Conservation (phyloP, 1,140 invertebrate genomes). For the Cydia amplana region DNA sequence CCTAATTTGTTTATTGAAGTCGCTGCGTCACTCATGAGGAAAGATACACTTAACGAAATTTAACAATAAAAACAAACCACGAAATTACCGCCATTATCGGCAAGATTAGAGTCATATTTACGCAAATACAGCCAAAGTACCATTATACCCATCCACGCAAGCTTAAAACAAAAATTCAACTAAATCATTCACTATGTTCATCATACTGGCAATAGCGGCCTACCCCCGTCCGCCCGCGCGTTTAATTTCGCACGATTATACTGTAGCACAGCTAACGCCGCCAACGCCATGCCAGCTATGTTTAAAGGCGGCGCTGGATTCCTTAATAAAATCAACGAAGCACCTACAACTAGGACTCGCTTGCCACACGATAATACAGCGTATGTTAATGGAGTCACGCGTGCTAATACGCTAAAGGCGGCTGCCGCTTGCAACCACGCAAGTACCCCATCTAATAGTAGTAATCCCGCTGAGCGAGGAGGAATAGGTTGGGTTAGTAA, state of each 20-base stretch:
- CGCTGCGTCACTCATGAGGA: no score
- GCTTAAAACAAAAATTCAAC: constrained; percentile 7
- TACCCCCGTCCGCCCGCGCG: constrained; percentile 28
- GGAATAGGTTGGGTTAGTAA: constrained; percentile 45
- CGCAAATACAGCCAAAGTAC: background rate
- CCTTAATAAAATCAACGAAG: constrained; percentile 92
- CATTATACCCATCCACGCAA: background rate
- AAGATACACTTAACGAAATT: no score
- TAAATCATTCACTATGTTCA: background rate
- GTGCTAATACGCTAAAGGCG: constrained; percentile 94
- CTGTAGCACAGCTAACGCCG: constrained; percentile 92
- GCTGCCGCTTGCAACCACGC: constrained; percentile 97
- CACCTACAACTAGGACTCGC: constrained; percentile 94
- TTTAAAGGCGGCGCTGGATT: constrained; percentile 96
- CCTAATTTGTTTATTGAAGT: no score
- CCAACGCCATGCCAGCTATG: constrained; percentile 93
- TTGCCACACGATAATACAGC: constrained; percentile 98
- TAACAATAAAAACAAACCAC: no score
- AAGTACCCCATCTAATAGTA: constrained; percentile 91
- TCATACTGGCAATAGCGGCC: constrained; percentile 56
- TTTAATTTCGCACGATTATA: constrained; percentile 85
- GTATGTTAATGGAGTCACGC: constrained; percentile 96
- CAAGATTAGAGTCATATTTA: background rate
- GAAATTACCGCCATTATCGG: background rate
- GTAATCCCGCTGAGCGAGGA: constrained; percentile 76